These are phyloP conservation scores for Trichoplusia ni DNA, from an alignment of 1,140 invertebrate genomes.

Conservation along the genomic window DNA sequence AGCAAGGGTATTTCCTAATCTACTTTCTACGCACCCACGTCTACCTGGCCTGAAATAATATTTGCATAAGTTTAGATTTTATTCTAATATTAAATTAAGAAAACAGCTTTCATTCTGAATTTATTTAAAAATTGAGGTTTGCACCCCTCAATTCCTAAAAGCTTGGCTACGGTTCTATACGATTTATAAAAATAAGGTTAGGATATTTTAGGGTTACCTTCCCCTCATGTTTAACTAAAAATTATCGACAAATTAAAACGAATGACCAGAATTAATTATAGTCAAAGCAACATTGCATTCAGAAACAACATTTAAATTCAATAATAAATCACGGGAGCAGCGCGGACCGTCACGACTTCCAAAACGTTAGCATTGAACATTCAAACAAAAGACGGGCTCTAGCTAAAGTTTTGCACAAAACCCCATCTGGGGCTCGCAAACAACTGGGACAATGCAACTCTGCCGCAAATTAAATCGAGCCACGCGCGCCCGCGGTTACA, in stretches of 20 bases:
- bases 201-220: too few relatives aligned
- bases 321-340: slow-evolving; percentile 43
- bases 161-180: too few relatives aligned
- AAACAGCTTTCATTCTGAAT: too few relatives aligned
- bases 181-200: too few relatives aligned
- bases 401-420: slow-evolving; percentile 47
- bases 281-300: slow-evolving; percentile 15
- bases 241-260: background rate
- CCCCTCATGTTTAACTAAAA: too few relatives aligned
- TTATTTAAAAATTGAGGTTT: too few relatives aligned
- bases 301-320: slow-evolving; percentile 40
- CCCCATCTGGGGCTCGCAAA: slow-evolving; percentile 45
- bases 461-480: slow-evolving; percentile 59
- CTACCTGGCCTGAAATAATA: background rate
- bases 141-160: too few relatives aligned
- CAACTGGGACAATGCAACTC: slow-evolving; percentile 52
- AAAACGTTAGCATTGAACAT: slow-evolving; percentile 38
- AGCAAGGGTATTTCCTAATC: slow-evolving; percentile 19
- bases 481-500: slow-evolving; percentile 44
- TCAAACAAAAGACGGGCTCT: slow-evolving; percentile 48
- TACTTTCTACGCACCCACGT: slow-evolving; percentile 4
- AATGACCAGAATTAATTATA: background rate
- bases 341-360: slow-evolving; percentile 30
- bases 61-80: slow-evolving; percentile 12
- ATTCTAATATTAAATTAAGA: too few relatives aligned